Base-by-base conservation (phyloP, 2,113 vertebrate species). In the Saccopteryx bilineata region DNA sequence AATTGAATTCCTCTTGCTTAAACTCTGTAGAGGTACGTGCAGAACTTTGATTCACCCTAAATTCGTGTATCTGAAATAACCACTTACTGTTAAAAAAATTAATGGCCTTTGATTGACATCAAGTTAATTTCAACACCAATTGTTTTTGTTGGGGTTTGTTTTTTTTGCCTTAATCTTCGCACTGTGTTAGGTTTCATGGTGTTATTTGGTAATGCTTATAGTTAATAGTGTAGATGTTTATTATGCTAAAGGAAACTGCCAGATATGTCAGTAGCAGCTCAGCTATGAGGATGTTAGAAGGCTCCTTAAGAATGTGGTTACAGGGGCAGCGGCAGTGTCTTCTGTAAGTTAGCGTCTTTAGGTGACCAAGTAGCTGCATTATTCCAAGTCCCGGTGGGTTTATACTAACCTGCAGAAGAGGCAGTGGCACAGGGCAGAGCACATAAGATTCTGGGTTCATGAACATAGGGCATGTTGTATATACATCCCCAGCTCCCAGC, bases 151-250 rank as follows among this genome's bases (percentile, higher is more conserved):
- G 54, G 14, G 18, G 19, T 7, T 87, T 56, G 87, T 31, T 4
- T 56, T 65, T 84, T 90, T 65, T 72, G 81, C 63, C 60, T 97
- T 91, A 23, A 31, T 68, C 39, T 91, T 72, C 66, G 33, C 79
- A 61, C 63, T 28, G 7, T 48, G 4, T 72, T 84, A 81, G 12
- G 76, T 72, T 66, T 90, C 23, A 9, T 28, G 9, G 0, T 33
- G 76, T 61, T 85, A 46, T 58, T 52, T 76, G 68, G 46, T 88
- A 80, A 83, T 17, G 75, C 69, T 79, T 65, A n/a, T 2, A 85
- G 39, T 31, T 13, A 61, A 8, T 5, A 94, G 9, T 69, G 13
- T 71, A 46, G 7, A 5, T 78, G 31, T 14, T 81, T 71, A 68
- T 50, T 76, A 28, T 50, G 33, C 78, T 90, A 7, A 87, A 68